Percentiles rank a stretch among this genome's conserved stretches.
Evolutionary conservation across 2,113 vertebrate genomes (phyloP).

Genomic region (Casuarius casuarius): DNA sequence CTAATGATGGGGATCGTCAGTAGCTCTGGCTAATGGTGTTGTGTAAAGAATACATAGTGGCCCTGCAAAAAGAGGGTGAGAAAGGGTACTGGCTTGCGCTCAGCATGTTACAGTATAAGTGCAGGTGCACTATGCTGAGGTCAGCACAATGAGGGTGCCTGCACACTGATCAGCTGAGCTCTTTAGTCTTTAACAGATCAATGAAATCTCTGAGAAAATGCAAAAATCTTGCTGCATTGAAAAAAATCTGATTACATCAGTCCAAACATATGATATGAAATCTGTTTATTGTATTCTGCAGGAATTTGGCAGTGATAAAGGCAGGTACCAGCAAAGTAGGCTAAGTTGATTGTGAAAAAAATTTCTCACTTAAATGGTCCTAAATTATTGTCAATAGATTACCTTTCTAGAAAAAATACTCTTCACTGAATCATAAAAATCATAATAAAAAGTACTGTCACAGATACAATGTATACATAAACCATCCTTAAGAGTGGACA

Average conservation of each 20-base stretch:
- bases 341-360: not conserved
- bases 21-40: not conserved
- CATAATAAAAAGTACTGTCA: slow-evolving; percentile 9
- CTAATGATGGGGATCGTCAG: not conserved
- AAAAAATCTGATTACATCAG: not conserved
- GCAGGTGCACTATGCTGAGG: not conserved
- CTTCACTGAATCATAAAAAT: slow-evolving; percentile 6
- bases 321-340: not conserved
- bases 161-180: not conserved
- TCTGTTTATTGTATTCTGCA: not conserved
- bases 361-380: not conserved
- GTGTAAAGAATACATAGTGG: not conserved
- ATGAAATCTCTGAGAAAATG: not conserved
- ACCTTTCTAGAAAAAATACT: not conserved
- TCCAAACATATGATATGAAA: not conserved
- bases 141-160: not conserved
- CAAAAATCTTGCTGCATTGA: not conserved
- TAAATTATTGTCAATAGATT: not conserved
- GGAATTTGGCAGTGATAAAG: not conserved
- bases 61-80: not conserved
- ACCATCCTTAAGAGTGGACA: not conserved
- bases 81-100: not conserved
- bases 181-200: not conserved
- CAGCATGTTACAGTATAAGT: not conserved
- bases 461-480: not conserved